phyloP scores from a whole-genome alignment of 2,888 invertebrate species.

The Dione vanillae region DNA sequence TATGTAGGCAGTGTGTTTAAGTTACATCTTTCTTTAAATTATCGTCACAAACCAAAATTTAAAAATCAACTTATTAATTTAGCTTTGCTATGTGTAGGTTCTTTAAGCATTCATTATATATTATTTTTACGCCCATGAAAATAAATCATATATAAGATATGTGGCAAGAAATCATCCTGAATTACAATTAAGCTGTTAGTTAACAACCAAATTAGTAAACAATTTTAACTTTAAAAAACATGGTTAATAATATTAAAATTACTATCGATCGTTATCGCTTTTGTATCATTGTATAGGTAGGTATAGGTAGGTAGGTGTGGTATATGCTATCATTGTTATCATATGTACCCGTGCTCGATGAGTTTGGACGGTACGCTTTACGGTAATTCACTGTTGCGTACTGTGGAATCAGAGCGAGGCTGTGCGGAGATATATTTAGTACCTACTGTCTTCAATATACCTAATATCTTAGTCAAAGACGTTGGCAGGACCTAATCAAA shows the following conservation, averaged over 20 bases:
- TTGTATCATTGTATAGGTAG: conserved; percentile 52
- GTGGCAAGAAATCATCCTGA: not conserved
- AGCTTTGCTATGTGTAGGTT: not conserved
- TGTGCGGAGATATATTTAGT: too few species aligned
- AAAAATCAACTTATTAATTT: not conserved
- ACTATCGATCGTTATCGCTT: conserved; percentile 55
- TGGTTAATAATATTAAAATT: conserved; percentile 37
- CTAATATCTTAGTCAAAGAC: conserved; percentile 60
- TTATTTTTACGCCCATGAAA: not conserved
- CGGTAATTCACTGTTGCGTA: conserved; percentile 63
- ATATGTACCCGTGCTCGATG: conserved; percentile 52
- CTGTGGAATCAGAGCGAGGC: conserved; percentile 59
- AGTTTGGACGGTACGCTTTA: conserved; percentile 59
- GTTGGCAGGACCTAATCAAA: conserved; percentile 64
- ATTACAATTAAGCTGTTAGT: too few species aligned
- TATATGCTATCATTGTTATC: conserved; percentile 51
- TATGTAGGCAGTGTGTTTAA: too few species aligned
- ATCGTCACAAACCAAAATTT: too few species aligned
- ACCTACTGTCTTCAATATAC: too few species aligned
- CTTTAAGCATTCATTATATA: too few species aligned
- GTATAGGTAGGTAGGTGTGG: conserved; percentile 49
- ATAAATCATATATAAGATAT: too few species aligned
- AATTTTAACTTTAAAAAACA: too few species aligned
- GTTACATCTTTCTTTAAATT: too few species aligned
- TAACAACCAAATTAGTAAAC: too few species aligned